Base-by-base conservation (phyloP, 2,888 invertebrate genomes). In the Cataglyphis albicans region DNA sequence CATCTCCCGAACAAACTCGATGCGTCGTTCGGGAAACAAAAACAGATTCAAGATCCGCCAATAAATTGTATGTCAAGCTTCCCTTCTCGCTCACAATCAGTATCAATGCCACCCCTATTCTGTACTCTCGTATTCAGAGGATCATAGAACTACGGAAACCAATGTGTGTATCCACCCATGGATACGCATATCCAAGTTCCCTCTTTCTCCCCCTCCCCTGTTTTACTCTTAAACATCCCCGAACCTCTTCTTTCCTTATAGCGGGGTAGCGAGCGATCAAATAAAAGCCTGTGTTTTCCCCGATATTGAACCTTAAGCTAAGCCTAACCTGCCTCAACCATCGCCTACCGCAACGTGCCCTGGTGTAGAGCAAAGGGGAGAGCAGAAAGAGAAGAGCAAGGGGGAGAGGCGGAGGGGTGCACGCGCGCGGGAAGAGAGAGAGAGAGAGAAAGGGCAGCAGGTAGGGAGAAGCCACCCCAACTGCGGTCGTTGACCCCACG, bases 251-350 rank as follows among this genome's bases (percentile, higher is more conserved):
- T 81, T 64, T 44, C 32, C 63, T 63, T 55, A 32, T 55, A 63
- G 48, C 73, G 67, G 67, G 74, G 85, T 85, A 83, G 87, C 87
- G 84, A 89, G 84, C 93, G 92, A 92, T 93, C 92, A 92, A 93
- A 93, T 93, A 93, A 92, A 93, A 92, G 92, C 90, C 88, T 91
- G 90, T 92, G 92, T 92, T 93, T 91, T 91, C 90, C 91, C 91
- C 92, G 92, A 92, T 93, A 93, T 93, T 92, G 93, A 93, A 91
- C 92, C 93, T 91, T 92, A 91, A 93, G 93, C 93, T 92, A 91
- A 92, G 93, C 93, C 93, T 93, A 93, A 93, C 93, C 93, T 93
- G 92, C 92, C 93, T 90, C 93, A 93, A 93, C 92, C 91, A 90
- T 87, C 92, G 86, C 89, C 91, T 90, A 89, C 91, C 90, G 89